These are phyloP conservation scores for Dunckerocampus dactyliophorus DNA, from an alignment of 2,113 vertebrate genomes.

Conservation along the genomic window DNA sequence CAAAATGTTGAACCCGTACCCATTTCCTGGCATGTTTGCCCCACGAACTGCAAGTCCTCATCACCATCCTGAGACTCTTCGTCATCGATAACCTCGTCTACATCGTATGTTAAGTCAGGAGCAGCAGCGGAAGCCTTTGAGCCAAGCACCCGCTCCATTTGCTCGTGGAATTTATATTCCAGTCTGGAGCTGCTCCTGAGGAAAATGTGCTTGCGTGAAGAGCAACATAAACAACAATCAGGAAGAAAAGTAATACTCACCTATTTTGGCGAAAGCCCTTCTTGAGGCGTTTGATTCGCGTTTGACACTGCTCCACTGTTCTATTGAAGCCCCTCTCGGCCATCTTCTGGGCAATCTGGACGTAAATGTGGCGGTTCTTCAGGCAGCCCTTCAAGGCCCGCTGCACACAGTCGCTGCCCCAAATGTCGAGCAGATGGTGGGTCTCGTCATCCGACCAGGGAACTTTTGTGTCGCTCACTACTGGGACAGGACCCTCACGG, in stretches of 20 bases:
- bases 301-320: constrained; percentile 69
- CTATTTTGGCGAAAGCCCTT: constrained; percentile 61
- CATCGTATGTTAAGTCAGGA: constrained; percentile 48
- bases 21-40: constrained; percentile 45
- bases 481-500: constrained; percentile 46
- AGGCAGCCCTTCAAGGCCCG: constrained; percentile 65
- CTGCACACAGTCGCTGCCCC: constrained; percentile 68
- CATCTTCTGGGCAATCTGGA: constrained; percentile 68
- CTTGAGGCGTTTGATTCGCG: constrained; percentile 70
- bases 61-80: constrained; percentile 50
- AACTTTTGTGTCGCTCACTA: constrained; percentile 53
- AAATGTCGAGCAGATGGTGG: constrained; percentile 66
- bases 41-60: constrained; percentile 55
- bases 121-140: constrained; percentile 22
- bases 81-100: constrained; percentile 42
- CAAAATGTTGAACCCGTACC: constrained; percentile 27
- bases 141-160: constrained; percentile 53
- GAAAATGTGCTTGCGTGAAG: not conserved
- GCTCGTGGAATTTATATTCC: constrained; percentile 62
- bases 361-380: constrained; percentile 70
- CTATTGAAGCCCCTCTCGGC: constrained; percentile 62
- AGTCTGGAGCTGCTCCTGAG: constrained; percentile 48
- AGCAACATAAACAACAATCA: not conserved
- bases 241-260: constrained; percentile 28
- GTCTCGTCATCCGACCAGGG: constrained; percentile 74